Evolutionary conservation across 2,113 vertebrate genomes (phyloP).

Genomic region (Chroicocephalus ridibundus): DNA sequence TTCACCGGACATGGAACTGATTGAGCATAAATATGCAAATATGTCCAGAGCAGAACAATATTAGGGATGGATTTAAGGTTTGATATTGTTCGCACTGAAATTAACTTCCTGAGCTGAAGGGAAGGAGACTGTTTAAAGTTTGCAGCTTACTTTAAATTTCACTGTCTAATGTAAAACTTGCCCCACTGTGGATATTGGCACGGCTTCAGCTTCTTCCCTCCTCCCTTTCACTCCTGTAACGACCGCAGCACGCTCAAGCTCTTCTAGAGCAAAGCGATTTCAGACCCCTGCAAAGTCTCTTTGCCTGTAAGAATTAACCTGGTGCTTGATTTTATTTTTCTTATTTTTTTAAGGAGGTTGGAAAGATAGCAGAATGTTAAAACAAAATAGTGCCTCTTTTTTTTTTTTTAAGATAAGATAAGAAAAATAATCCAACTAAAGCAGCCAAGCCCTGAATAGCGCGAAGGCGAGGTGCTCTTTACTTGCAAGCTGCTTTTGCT

Average conservation of each 20-base stretch:
- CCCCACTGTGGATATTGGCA: background rate
- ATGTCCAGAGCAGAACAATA: background rate
- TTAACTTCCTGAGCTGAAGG: background rate
- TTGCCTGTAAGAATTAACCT: background rate
- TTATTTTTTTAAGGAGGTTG: background rate
- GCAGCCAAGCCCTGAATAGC: background rate
- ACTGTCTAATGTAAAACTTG: background rate
- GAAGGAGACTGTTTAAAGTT: background rate
- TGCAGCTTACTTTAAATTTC: background rate
- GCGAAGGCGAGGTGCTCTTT: accelerated
- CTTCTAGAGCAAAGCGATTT: background rate
- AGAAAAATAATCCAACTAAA: background rate
- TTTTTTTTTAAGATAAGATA: background rate
- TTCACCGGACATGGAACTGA: background rate
- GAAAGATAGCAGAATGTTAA: background rate
- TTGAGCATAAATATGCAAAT: background rate
- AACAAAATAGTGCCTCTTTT: background rate
- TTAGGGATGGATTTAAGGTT: background rate
- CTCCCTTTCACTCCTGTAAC: background rate
- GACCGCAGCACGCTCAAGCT: background rate
- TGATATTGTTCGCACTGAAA: background rate
- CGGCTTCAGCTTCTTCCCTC: background rate
- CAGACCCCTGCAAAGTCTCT: background rate
- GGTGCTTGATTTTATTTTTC: background rate
- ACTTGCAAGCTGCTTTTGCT: background rate